Evolutionary conservation across 2,797 vertebrate species (phyloP).

Genomic region (Sebastes aleutianus): DNA sequence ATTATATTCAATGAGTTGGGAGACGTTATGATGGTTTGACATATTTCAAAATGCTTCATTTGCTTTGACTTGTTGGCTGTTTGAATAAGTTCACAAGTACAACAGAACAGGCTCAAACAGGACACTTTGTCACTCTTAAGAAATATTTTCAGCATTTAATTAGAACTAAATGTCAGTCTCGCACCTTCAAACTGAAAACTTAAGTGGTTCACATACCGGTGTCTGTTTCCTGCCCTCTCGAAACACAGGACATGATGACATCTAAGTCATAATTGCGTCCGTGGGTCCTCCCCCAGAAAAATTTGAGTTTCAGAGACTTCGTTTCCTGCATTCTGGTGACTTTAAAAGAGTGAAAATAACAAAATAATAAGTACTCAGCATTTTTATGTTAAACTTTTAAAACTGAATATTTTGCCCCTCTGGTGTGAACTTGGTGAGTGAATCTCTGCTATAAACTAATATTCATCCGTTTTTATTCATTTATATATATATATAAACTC

Average conservation of each 20-base stretch:
- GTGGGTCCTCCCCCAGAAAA: too few relatives aligned
- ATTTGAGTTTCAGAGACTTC: too few relatives aligned
- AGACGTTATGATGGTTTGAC: constrained; percentile 14
- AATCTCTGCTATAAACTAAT: too few relatives aligned
- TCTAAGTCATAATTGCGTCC: too few relatives aligned
- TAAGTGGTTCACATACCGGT: not conserved
- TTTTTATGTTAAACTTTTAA: too few relatives aligned
- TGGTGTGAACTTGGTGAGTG: too few relatives aligned
- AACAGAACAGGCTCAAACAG: constrained; percentile 17
- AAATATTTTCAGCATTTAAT: not conserved
- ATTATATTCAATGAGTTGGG: constrained; percentile 32
- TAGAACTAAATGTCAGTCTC: not conserved
- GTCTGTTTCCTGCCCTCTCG: not conserved
- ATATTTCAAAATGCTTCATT: constrained; percentile 26
- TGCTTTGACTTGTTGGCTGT: constrained; percentile 41
- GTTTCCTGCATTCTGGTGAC: too few relatives aligned
- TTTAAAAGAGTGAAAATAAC: too few relatives aligned
- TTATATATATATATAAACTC: too few relatives aligned
- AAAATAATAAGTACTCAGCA: too few relatives aligned
- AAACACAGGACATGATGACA: not conserved
- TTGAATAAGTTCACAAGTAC: not conserved
- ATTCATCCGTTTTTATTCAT: too few relatives aligned
- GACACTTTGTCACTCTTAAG: not conserved
- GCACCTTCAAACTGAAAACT: not conserved
- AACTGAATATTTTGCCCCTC: too few relatives aligned